Base-by-base conservation (phyloP, 35 echinoderm and acorn worm genomes). In the Ophiothrix spiculata region DNA sequence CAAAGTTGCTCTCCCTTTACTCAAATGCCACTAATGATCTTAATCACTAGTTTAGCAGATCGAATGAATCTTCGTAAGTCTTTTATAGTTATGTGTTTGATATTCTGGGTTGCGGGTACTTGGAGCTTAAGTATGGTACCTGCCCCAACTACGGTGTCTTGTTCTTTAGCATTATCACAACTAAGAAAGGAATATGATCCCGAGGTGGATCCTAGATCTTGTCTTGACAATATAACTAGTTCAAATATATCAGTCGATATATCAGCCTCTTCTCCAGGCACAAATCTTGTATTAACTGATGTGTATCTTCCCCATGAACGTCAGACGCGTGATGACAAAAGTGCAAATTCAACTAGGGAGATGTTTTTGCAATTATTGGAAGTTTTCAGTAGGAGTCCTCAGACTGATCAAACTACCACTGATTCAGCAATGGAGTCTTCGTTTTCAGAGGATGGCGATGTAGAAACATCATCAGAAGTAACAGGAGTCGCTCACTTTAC, bases 1-100 rank as follows among this genome's bases (percentile, higher is more conserved):
- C 81, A 84, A 37, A 84, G 81, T 56, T 84, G 81, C 54, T 84
- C 81, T 64, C 81, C 81, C 0, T 84, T 84, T 37, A 84, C 81
- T 10, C 81, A 84, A 13, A 84, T 84, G 31, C 81, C 81, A 3
- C 33, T 84, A 0, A 84, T 84, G 81, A 84, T 84, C 46, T 37
- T 60, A 33, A 84, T 84, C 54, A 84, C 81, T 11, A 64, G 81
- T 84, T 60, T 84, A 60, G 81, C 81, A 21, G 81, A 84, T 56
- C 81, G 81, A 10, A 54, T 84, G 32, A 84, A 84, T 36, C 45
- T 84, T 4, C 81, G 81, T 28, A 84, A 84, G 33, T 64, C 81
- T 36, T 60, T 84, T 36, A 84, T 84, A 37, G 37, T 84, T 36
- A 63, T 84, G 11, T 64, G 81, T 36, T 60, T 84, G 14, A 60